Conservation (phyloP, 2,113 vertebrate species). For the Cyprinodon variegatus region DNA sequence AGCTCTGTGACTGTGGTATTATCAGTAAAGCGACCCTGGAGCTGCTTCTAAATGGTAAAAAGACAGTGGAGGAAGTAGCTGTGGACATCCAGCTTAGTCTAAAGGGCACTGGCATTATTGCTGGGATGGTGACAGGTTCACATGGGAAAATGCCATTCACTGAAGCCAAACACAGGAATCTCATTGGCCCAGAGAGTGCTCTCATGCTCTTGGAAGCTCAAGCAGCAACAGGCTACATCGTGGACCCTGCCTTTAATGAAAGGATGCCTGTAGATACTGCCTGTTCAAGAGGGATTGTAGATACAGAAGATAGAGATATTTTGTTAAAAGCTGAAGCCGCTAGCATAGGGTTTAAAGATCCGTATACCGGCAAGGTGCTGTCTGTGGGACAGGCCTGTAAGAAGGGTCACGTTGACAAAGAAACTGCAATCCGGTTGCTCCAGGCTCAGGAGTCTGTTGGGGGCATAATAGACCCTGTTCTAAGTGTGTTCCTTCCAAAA, state of each 20-base stretch:
- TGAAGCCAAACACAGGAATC: constrained; percentile 88
- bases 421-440: constrained; percentile 86
- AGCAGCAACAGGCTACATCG: constrained; percentile 92
- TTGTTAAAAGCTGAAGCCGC: constrained; percentile 92
- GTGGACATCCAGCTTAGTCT: constrained; percentile 88
- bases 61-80: constrained; percentile 87
- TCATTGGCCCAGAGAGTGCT: constrained; percentile 85
- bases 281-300: constrained; percentile 90
- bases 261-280: constrained; percentile 88
- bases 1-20: constrained; percentile 90
- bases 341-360: constrained; percentile 91
- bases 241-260: constrained; percentile 89
- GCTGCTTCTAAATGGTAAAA: constrained; percentile 87
- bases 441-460: constrained; percentile 92
- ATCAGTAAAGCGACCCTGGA: constrained; percentile 89
- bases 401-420: constrained; percentile 86
- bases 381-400: constrained; percentile 91
- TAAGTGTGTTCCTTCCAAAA: constrained; percentile 91
- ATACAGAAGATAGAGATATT: constrained; percentile 88
- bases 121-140: constrained; percentile 83
- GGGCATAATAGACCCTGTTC: constrained; percentile 91
- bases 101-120: constrained; percentile 89
- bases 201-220: constrained; percentile 93
- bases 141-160: constrained; percentile 89
- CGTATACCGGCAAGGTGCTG: constrained; percentile 89